Evolutionary conservation across 2,888 invertebrate genomes (phyloP), one percentile per base, ranked within the genome.

Genomic region (Amphipoea lucens): DNA sequence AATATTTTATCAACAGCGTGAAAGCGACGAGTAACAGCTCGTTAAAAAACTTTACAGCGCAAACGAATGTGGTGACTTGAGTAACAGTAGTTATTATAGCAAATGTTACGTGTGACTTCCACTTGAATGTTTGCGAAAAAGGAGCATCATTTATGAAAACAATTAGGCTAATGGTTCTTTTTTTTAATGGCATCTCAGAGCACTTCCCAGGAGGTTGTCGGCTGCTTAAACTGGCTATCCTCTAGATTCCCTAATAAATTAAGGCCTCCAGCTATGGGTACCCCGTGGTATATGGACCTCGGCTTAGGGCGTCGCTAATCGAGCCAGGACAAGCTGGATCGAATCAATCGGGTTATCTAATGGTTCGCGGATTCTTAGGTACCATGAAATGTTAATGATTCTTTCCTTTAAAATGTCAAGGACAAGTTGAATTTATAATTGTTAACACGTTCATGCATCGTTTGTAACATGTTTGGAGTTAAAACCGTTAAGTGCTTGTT

Each of bases 31-130:
- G 76, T 74, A 77, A 82, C 74, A 79, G 81, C 81, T 87, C 79
- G 88, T 88, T 88, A 86, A 82, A 81, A 81, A 88, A 81, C 87
- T 88, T 88, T 77, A 67, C 36, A 85, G 81, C 66, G 54, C 78
- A 78, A 88, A 82, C 82, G 73, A 78, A 65, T 81, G 74, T 78
- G 80, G 75, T 73, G 40, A 83, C 70, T 76, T 63, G 74, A 76
- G 57, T 75, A 73, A 63, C 54, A 69, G 65, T 72, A 78, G 72
- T 81, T 88, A 71, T 82, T 76, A 79, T 79, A 76, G 78, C 76
- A 79, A 74, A 77, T 75, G 70, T 36, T 76, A 81, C 74, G 67
- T 75, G 54, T 62, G 78, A 79, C 74, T 79, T 78, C 42, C 36
- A 69, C 12, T 81, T 69, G 23, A 51, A 79, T 69, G 14, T 78